phyloP scores from a whole-genome alignment of 1,140 invertebrate species.

The Telenomus remus region DNA sequence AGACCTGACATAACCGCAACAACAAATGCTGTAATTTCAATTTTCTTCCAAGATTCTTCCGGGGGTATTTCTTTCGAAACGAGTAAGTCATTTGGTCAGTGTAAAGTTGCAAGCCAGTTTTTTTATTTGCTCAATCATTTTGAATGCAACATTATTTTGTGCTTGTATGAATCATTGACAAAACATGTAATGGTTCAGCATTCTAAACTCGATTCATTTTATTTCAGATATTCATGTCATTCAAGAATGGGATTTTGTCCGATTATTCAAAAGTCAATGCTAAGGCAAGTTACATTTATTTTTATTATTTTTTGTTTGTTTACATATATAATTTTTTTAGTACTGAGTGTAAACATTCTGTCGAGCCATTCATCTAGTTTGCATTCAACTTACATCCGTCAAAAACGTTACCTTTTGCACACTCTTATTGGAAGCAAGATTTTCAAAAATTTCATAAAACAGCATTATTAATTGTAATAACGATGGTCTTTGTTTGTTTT shows the following conservation, averaged over 20 bases:
- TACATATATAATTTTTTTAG: not conserved
- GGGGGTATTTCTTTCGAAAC: slow-evolving; percentile 9
- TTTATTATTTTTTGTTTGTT: not conserved
- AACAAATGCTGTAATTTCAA: slow-evolving; percentile 31
- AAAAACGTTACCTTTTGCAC: too few relatives aligned
- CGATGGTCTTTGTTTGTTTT: slow-evolving; percentile 17
- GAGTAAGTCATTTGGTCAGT: slow-evolving; percentile 11
- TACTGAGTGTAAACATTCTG: too few relatives aligned
- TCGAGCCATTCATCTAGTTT: too few relatives aligned
- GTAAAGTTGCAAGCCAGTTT: too few relatives aligned
- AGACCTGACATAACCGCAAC: slow-evolving; percentile 53
- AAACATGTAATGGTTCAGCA: too few relatives aligned
- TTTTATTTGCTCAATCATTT: not conserved
- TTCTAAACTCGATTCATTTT: slow-evolving; percentile 14
- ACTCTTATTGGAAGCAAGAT: too few relatives aligned
- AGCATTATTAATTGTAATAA: too few relatives aligned
- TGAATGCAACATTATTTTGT: not conserved
- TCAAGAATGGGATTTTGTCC: slow-evolving; percentile 46
- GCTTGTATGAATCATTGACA: not conserved
- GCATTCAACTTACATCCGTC: too few relatives aligned
- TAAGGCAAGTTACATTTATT: slow-evolving; percentile 46
- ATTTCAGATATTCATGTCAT: slow-evolving; percentile 20
- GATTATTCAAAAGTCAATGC: slow-evolving; percentile 35
- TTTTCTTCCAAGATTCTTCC: slow-evolving; percentile 11
- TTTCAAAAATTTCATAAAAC: too few relatives aligned